These are phyloP conservation scores for Rhabdophis nuchalis DNA, from an alignment of 2,797 vertebrate genomes.

Conservation along the genomic window DNA sequence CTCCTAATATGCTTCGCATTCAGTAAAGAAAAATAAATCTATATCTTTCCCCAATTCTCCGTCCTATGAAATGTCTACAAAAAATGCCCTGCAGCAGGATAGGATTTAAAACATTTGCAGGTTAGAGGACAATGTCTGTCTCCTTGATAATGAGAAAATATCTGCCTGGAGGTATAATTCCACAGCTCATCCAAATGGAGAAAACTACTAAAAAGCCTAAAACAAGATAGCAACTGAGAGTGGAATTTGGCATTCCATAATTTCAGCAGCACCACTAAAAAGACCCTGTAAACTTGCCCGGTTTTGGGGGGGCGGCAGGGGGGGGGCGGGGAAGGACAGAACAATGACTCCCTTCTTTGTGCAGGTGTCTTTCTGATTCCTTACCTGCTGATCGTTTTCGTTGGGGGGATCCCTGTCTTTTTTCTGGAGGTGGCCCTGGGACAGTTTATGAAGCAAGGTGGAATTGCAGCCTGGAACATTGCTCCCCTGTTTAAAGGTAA, in stretches of 20 bases:
- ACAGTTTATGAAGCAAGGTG: slow-evolving; percentile 93
- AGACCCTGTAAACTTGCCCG: slow-evolving; percentile 27
- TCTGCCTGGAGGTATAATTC: background rate
- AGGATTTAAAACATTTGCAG: background rate
- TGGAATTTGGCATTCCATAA: background rate
- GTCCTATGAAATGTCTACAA: background rate
- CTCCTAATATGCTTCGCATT: background rate
- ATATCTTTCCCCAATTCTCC: background rate
- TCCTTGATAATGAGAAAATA: background rate
- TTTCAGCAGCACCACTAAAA: background rate
- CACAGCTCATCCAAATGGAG: background rate
- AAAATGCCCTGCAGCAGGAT: background rate
- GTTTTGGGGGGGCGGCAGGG: slow-evolving; percentile 38
- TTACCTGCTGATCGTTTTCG: slow-evolving; percentile 85
- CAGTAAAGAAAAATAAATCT: background rate
- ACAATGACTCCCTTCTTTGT: background rate
- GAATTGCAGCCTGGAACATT: slow-evolving; percentile 89
- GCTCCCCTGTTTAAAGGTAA: slow-evolving; percentile 90
- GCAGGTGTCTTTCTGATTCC: slow-evolving; percentile 89
- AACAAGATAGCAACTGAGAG: background rate
- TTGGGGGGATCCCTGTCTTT: slow-evolving; percentile 89
- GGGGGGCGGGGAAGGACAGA: slow-evolving; percentile 40
- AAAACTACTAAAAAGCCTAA: background rate
- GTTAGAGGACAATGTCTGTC: background rate
- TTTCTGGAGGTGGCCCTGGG: slow-evolving; percentile 90